A percentile compares a stretch with the other conserved stretches of the same genome.
These are phyloP conservation scores for Brassicogethes aeneus DNA, from an alignment of 2,888 invertebrate species.

Conservation along the genomic window DNA sequence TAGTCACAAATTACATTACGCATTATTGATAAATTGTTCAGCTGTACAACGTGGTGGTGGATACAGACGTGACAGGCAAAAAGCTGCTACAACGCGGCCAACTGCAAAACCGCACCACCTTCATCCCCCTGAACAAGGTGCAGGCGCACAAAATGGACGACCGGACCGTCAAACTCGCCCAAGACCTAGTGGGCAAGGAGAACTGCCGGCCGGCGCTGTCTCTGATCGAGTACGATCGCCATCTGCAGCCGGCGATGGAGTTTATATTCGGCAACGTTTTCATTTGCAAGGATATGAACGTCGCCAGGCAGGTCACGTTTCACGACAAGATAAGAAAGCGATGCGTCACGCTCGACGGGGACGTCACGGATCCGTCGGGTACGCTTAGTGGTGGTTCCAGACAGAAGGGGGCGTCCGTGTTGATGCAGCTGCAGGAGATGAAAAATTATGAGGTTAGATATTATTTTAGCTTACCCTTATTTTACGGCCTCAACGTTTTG, in stretches of 20 bases:
- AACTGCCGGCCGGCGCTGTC: constrained; percentile 77
- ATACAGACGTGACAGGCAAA: constrained; percentile 77
- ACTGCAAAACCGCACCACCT: constrained; percentile 70
- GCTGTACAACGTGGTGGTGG: constrained; percentile 87
- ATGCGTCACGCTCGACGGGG: constrained; percentile 86
- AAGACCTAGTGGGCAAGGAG: constrained; percentile 65
- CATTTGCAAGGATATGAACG: constrained; percentile 71
- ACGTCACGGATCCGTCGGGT: constrained; percentile 85
- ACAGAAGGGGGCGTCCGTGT: constrained; percentile 47
- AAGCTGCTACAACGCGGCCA: constrained; percentile 74
- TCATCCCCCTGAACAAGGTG: constrained; percentile 90
- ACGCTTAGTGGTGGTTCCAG: constrained; percentile 80
- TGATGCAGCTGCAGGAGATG: constrained; percentile 51
- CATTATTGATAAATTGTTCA: no score
- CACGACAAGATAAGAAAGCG: constrained; percentile 57
- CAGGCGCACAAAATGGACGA: constrained; percentile 51
- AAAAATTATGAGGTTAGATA: constrained; percentile 34
- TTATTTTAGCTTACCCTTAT: no score
- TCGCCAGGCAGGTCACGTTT: constrained; percentile 75
- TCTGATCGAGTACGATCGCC: constrained; percentile 60
- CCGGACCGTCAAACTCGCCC: constrained; percentile 46
- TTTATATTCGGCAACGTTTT: constrained; percentile 83
- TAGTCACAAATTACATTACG: no score
- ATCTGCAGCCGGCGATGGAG: constrained; percentile 67
- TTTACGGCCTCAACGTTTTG: no score